These are phyloP conservation scores for Chionoecetes opilio DNA, from an alignment of 1,140 invertebrate species.

Conservation along the genomic window DNA sequence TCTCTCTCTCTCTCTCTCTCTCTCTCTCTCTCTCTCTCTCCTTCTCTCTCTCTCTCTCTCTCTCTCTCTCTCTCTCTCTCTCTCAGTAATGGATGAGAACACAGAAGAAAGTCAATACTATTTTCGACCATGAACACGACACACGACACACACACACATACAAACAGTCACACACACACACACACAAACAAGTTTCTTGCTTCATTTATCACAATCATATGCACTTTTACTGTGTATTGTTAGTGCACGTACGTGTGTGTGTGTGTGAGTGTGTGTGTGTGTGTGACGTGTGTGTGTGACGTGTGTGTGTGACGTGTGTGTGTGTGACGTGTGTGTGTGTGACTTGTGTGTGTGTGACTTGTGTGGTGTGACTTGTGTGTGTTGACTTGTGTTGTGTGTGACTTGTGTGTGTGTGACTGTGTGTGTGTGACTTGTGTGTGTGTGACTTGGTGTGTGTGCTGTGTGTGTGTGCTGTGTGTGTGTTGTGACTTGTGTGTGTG, in stretches of 20 bases:
- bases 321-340: too few species aligned
- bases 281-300: neutral
- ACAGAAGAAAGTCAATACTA: neutral
- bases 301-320: too few species aligned
- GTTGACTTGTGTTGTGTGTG: too few species aligned
- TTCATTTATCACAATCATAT: neutral
- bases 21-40: too few species aligned
- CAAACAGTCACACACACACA: neutral
- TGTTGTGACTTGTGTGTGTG: too few species aligned
- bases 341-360: too few species aligned
- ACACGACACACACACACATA: neutral
- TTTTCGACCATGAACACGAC: neutral
- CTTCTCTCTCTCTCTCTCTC: neutral
- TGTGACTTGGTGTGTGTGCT: too few species aligned
- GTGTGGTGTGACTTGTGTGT: too few species aligned
- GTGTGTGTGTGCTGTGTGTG: too few species aligned
- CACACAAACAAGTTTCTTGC: neutral
- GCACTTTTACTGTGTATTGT: constrained; percentile 5
- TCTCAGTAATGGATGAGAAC: neutral
- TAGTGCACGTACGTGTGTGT: neutral
- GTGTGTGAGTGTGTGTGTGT: neutral
- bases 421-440: too few species aligned
- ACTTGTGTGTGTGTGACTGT: too few species aligned
- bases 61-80: constrained; percentile 2
- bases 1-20: too few species aligned